Evolutionary conservation across 2,888 invertebrate genomes (phyloP).

Genomic region (Drosophila nr. perissopoda): DNA sequence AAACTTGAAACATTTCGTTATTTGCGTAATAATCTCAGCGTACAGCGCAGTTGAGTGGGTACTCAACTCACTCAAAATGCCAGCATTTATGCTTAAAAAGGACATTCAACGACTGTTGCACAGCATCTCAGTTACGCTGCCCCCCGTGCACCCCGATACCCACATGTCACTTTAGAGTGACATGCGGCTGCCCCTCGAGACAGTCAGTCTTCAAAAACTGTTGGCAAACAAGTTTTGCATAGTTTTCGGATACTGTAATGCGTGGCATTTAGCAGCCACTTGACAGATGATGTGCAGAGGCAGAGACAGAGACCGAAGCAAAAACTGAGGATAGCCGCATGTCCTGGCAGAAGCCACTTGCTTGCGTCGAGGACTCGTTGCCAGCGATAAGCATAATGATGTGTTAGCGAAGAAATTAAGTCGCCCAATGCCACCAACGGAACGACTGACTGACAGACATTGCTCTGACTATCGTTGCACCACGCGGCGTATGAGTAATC

Average conservation of each 20-base stretch:
- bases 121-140: conserved; percentile 4
- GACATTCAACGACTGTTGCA: conserved; percentile 2
- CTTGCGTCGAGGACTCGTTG: conserved; percentile 40
- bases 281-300: conserved; percentile 36
- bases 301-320: conserved; percentile 4
- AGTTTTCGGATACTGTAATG: conserved; percentile 25
- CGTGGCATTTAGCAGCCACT: conserved; percentile 63
- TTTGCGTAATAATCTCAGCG: not conserved
- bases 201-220: conserved; percentile 28
- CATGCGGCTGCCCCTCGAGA: conserved; percentile 13
- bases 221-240: conserved; percentile 50
- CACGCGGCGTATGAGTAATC: conserved; percentile 69
- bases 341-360: conserved; percentile 42
- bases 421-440: conserved; percentile 17
- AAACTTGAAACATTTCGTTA: not conserved
- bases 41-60: not conserved
- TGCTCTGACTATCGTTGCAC: conserved; percentile 24
- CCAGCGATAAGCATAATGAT: conserved; percentile 63
- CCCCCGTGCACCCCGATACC: not conserved
- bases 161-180: not conserved
- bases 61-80: not conserved
- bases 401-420: conserved; percentile 49
- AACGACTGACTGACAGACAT: conserved; percentile 12
- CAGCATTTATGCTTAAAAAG: conserved; percentile 4
- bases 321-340: conserved; percentile 11